These are phyloP conservation scores for Strix uralensis DNA, from an alignment of 2,113 vertebrate genomes.

Conservation along the genomic window DNA sequence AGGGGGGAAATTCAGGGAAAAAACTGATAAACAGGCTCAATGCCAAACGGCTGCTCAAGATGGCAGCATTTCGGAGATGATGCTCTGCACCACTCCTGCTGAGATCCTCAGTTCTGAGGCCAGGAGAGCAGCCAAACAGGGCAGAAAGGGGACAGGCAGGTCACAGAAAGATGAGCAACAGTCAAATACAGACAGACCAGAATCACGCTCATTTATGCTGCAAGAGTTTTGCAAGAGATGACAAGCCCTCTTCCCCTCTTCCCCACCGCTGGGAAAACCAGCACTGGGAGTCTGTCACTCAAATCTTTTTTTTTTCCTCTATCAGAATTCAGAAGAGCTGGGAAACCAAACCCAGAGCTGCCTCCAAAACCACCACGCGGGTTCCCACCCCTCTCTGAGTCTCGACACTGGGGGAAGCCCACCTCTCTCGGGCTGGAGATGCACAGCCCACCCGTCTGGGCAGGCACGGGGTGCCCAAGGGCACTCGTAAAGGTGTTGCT, in stretches of 20 bases:
- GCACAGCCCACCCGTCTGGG: neutral
- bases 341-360: neutral
- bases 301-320: neutral
- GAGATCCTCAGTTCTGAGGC: neutral
- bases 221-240: neutral
- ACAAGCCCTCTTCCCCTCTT: neutral
- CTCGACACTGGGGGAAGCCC: neutral
- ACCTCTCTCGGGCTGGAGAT: accelerated
- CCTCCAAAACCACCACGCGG: accelerated
- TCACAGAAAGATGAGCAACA: neutral
- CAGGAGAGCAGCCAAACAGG: neutral
- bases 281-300: neutral
- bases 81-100: neutral
- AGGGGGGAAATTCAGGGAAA: neutral
- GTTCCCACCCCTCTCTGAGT: neutral
- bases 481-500: neutral
- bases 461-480: accelerated
- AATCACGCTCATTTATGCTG: accelerated
- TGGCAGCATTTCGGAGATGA: neutral
- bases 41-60: neutral
- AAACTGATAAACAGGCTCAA: neutral
- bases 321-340: neutral
- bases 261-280: neutral
- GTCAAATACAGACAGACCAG: neutral
- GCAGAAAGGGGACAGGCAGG: neutral